phyloP scores from a whole-genome alignment of 2,797 vertebrate species.

The Rhodeus uyekii region DNA sequence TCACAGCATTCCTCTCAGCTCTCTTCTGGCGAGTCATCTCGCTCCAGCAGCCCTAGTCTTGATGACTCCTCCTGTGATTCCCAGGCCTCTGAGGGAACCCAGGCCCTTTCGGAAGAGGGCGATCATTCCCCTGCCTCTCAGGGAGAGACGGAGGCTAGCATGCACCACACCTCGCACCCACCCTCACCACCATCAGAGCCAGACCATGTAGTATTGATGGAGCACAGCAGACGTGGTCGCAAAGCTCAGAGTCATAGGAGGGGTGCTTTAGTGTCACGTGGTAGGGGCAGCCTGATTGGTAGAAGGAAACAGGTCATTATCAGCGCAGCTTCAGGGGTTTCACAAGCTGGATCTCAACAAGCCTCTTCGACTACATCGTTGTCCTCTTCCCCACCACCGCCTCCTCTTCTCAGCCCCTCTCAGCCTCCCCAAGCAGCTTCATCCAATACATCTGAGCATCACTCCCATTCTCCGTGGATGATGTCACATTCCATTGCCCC shows the following conservation, averaged over 20 bases:
- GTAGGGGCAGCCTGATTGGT: slow-evolving; percentile 70
- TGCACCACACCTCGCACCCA: slow-evolving; percentile 74
- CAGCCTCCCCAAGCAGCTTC: slow-evolving; percentile 80
- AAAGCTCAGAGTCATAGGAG: slow-evolving; percentile 81
- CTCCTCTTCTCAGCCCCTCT: slow-evolving; percentile 86
- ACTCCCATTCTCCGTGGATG: slow-evolving; percentile 84
- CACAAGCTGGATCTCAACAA: slow-evolving; percentile 82
- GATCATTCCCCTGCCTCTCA: slow-evolving; percentile 84
- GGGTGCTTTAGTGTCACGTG: slow-evolving; percentile 74
- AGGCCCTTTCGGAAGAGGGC: slow-evolving; percentile 85
- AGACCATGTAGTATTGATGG: slow-evolving; percentile 76
- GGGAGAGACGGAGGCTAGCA: slow-evolving; percentile 70
- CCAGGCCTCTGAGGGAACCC: slow-evolving; percentile 93
- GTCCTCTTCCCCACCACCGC: slow-evolving; percentile 92
- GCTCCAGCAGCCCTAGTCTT: slow-evolving; percentile 94
- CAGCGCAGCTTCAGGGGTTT: slow-evolving; percentile 79
- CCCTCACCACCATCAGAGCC: slow-evolving; percentile 84
- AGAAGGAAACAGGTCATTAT: slow-evolving; percentile 78
- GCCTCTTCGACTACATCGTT: slow-evolving; percentile 84
- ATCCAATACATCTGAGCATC: slow-evolving; percentile 81
- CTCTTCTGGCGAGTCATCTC: slow-evolving; percentile 95
- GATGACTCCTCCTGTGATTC: slow-evolving; percentile 96
- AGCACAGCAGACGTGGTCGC: slow-evolving; percentile 75
- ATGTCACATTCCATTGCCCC: slow-evolving; percentile 88
- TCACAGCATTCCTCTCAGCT: slow-evolving; percentile 96